Base-by-base conservation (phyloP, 2,797 vertebrate species). In the Knipowitschia caucasica region DNA sequence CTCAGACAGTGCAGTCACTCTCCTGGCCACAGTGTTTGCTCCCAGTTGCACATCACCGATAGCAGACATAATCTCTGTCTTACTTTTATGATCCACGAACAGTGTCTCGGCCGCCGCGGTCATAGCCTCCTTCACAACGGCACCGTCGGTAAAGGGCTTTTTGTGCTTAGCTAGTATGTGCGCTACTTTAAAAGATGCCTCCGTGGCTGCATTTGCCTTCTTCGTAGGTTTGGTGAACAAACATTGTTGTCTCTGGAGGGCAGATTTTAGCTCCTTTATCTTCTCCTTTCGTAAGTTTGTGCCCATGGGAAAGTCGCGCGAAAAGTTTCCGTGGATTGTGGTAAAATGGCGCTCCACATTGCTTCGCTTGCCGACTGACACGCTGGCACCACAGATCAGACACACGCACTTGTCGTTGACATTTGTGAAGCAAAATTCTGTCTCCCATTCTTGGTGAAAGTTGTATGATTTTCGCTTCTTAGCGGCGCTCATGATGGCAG, bases 1-100 rank as follows among this genome's bases (percentile, higher is more conserved):
- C 21, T n/a, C 4, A 6, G 40, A 44, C 21, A 43, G 40, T 6
- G 21, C 40, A 23, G 20, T 25, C 11, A 43, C 23, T 44, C 40
- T 44, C 11, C 23, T 5, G 21, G 40, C 40, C 11, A 44, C 40
- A 25, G 23, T 44, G 25, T 44, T 44, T 14, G 23, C 2, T 1
- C 21, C 23, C 12, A 44, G 40, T 44, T 44, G 12, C 9, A 31
- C 18, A 27, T 29, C 23, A 2, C 9, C 12, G 46, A 50, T 6
- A 15, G 10, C 20, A 46, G 24, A 43, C 49, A 39, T 6, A 10
- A 42, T 43, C 30, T 53, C 49, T 6, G 23, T 53, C 27, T 53
- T 38, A 43, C 23, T 31, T 50, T 61, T 46, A 25, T 61, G 50
- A 25, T 56, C 34, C 21, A 1, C 18, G 17, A 59, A 55, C 5